Evolutionary conservation across 2,797 vertebrate species (phyloP).

Genomic region (Oophaga sylvatica): DNA sequence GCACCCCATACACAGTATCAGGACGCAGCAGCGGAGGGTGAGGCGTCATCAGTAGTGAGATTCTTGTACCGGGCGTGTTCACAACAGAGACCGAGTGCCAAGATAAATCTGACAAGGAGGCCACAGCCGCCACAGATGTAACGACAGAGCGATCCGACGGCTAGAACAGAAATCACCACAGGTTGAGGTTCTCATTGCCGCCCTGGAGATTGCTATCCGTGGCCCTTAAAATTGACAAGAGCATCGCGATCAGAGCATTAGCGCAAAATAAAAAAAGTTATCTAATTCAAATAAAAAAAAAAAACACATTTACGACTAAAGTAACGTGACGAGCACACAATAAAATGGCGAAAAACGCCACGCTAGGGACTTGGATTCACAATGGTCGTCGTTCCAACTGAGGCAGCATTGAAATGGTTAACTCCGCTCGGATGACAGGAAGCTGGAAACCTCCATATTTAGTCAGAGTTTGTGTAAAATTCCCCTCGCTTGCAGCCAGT

Average conservation of each 20-base stretch:
- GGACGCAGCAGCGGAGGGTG: neutral
- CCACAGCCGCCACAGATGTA: neutral
- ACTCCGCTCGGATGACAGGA: neutral
- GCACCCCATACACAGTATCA: neutral
- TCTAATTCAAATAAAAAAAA: too few species aligned
- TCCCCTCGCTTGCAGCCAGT: constrained; percentile 17
- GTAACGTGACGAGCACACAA: too few species aligned
- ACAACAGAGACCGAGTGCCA: neutral
- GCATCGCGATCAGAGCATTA: too few species aligned
- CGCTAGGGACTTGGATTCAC: neutral
- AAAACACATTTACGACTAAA: too few species aligned
- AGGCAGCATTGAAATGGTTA: neutral
- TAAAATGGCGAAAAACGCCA: neutral
- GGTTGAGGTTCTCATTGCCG: too few species aligned
- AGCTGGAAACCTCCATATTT: constrained; percentile 47
- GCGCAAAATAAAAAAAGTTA: too few species aligned
- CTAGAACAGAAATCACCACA: too few species aligned
- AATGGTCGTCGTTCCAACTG: too few species aligned
- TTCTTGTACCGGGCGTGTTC: constrained; percentile 38
- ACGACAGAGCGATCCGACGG: too few species aligned
- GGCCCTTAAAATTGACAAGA: too few species aligned
- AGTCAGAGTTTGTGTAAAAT: constrained; percentile 42
- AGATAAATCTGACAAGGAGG: neutral
- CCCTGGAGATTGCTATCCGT: too few species aligned
- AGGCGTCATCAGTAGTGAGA: neutral